phyloP scores from a whole-genome alignment of 2,888 invertebrate genomes.

The Polylopha cassiicola region DNA sequence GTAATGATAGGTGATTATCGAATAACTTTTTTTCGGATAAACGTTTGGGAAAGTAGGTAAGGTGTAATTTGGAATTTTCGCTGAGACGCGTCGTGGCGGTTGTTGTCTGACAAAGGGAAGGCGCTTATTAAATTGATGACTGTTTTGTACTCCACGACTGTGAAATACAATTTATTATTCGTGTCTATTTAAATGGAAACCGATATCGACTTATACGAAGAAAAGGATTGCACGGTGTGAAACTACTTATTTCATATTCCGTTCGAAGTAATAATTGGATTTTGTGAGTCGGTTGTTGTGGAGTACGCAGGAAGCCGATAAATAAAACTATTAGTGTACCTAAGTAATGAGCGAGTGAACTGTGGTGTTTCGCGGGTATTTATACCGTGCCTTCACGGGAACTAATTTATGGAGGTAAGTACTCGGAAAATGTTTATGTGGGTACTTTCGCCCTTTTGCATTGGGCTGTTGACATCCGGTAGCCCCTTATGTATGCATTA shows the following conservation, averaged over 20 bases:
- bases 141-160: conserved; percentile 42
- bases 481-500: conserved; percentile 36
- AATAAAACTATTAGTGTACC: conserved; percentile 64
- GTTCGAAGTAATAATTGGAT: conserved; percentile 17
- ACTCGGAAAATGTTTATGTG: conserved; percentile 76
- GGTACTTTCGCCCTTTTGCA: conserved; percentile 49
- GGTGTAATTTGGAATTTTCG: conserved; percentile 66
- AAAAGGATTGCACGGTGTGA: conserved; percentile 21
- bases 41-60: conserved; percentile 57
- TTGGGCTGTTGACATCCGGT: conserved; percentile 65
- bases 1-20: conserved; percentile 73
- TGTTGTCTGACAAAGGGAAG: conserved; percentile 47
- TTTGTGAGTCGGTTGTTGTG: conserved; percentile 36
- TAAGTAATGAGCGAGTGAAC: conserved; percentile 64
- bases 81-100: conserved; percentile 39
- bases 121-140: conserved; percentile 62
- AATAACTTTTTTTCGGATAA: conserved; percentile 58
- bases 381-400: conserved; percentile 71
- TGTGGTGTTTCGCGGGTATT: conserved; percentile 65
- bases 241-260: conserved; percentile 8
- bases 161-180: conserved; percentile 9
- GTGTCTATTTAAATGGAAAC: conserved; percentile 13
- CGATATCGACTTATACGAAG: conserved; percentile 25
- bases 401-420: conserved; percentile 76
- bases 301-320: conserved; percentile 59